phyloP scores from a whole-genome alignment of 2,888 invertebrate species.

The Thalpophila matura region DNA sequence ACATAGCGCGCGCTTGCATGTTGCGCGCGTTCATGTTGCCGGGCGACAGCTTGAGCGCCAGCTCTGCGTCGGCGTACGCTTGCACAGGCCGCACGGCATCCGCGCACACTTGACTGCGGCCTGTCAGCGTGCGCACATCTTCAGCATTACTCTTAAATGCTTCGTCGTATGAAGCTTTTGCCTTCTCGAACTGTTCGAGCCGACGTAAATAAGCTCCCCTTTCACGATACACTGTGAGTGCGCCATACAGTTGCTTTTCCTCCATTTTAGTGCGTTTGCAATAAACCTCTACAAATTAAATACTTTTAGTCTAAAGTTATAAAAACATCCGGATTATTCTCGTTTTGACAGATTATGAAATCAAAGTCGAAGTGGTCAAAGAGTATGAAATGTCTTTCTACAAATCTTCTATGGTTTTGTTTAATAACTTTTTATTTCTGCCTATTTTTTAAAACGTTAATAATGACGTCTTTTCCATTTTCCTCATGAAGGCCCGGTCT shows the following conservation, averaged over 20 bases:
- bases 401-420: no score
- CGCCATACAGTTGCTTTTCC: slow-evolving; percentile 81
- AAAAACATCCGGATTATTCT: not conserved
- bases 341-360: slow-evolving; percentile 6
- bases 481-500: no score
- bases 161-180: slow-evolving; percentile 84
- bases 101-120: slow-evolving; percentile 85
- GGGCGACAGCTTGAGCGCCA: slow-evolving; percentile 84
- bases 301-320: slow-evolving; percentile 29
- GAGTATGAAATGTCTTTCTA: no score
- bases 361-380: no score
- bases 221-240: slow-evolving; percentile 85
- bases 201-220: slow-evolving; percentile 83
- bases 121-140: slow-evolving; percentile 81
- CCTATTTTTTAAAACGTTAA: no score
- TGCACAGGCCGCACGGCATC: slow-evolving; percentile 84
- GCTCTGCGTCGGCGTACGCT: slow-evolving; percentile 84
- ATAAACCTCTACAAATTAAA: slow-evolving; percentile 53
- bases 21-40: slow-evolving; percentile 84
- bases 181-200: slow-evolving; percentile 86
- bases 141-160: slow-evolving; percentile 78
- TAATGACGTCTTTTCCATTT: no score
- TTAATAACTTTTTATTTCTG: no score
- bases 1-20: slow-evolving; percentile 86
- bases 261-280: slow-evolving; percentile 73